phyloP scores from a whole-genome alignment of 2,113 vertebrate species.

The Puma concolor region DNA sequence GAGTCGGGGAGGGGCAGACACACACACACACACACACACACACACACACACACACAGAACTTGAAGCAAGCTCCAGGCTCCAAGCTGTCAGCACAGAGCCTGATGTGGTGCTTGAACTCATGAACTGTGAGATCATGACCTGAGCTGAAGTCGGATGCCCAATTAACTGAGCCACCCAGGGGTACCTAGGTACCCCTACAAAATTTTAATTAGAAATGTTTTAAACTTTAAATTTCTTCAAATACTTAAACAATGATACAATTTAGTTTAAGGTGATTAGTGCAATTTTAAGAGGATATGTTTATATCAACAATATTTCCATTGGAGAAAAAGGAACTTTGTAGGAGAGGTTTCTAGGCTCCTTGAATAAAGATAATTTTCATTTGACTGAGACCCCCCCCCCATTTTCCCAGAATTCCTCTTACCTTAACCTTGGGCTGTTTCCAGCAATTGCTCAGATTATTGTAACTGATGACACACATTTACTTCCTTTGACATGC shows the following conservation, averaged over 20 bases:
- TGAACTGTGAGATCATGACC: too few relatives aligned
- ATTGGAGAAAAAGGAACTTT: background rate
- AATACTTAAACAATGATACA: background rate
- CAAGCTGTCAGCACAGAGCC: too few relatives aligned
- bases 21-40: too few relatives aligned
- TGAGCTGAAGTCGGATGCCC: too few relatives aligned
- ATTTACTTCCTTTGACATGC: background rate
- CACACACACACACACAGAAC: too few relatives aligned
- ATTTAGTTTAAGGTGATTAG: background rate
- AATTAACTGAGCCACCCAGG: too few relatives aligned
- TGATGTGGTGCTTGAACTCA: too few relatives aligned
- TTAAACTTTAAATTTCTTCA: slow-evolving; percentile 7
- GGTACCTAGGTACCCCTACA: background rate
- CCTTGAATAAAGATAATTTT: background rate
- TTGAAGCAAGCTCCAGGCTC: too few relatives aligned
- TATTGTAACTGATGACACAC: background rate
- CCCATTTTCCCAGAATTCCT: background rate
- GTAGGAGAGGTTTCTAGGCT: background rate
- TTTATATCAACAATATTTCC: background rate
- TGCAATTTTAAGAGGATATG: background rate
- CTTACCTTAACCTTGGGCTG: background rate
- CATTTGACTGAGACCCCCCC: background rate
- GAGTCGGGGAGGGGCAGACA: too few relatives aligned
- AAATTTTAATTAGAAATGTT: slow-evolving; percentile 32
- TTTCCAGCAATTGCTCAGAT: background rate